phyloP scores from a whole-genome alignment of 2,888 invertebrate genomes.

The Endotricha flammealis region DNA sequence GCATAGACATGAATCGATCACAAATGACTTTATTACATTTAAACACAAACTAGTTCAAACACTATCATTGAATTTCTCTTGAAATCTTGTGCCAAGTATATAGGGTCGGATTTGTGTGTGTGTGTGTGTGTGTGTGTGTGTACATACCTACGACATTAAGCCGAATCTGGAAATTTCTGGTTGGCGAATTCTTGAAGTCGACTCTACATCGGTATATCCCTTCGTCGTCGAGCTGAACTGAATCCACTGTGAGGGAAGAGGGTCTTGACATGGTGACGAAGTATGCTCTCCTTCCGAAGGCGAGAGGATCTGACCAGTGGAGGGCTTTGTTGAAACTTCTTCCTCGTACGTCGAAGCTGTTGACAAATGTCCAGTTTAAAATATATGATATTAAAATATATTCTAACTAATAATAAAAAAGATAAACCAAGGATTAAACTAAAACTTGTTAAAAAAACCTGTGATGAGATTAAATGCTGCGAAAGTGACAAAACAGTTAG shows the following conservation, averaged over 20 bases:
- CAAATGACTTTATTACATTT: too few species aligned
- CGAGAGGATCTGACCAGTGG: slow-evolving; percentile 89
- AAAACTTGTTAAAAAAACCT: too few species aligned
- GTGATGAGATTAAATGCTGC: too few species aligned
- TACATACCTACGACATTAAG: slow-evolving; percentile 92
- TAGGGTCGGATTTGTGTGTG: too few species aligned
- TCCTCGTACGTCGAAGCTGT: slow-evolving; percentile 91
- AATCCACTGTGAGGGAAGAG: slow-evolving; percentile 88
- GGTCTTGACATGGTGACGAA: slow-evolving; percentile 89
- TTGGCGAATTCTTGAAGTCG: slow-evolving; percentile 92
- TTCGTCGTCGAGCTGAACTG: slow-evolving; percentile 90
- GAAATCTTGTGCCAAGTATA: too few species aligned
- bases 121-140: too few species aligned
- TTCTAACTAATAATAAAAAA: too few species aligned
- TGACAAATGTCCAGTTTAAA: slow-evolving; percentile 7
- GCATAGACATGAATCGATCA: too few species aligned
- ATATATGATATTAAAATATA: background rate
- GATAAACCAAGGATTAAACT: too few species aligned
- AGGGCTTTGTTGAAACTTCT: slow-evolving; percentile 87
- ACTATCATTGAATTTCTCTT: too few species aligned
- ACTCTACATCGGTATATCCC: slow-evolving; percentile 92
- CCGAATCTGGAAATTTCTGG: slow-evolving; percentile 91
- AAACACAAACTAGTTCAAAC: too few species aligned
- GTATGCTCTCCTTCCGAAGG: slow-evolving; percentile 90
- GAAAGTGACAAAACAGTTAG: too few species aligned